Percentiles rank a stretch among this genome's conserved stretches.
Evolutionary conservation across 1,140 invertebrate species (phyloP).

Genomic region (Pogonomyrmex barbatus): DNA sequence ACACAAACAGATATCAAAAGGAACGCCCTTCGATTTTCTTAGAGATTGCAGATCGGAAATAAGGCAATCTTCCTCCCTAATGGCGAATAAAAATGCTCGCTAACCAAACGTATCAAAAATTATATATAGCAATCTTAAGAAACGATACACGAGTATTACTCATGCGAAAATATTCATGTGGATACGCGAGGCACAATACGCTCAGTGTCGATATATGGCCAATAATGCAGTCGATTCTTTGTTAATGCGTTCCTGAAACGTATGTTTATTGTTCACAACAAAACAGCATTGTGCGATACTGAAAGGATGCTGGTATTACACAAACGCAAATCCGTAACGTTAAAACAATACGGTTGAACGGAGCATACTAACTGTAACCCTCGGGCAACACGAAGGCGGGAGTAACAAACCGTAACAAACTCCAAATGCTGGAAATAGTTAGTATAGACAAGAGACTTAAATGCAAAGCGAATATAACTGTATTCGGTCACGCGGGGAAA

Average conservation of each 20-base stretch:
- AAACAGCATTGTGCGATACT: slow-evolving; percentile 33
- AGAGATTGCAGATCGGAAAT: slow-evolving; percentile 14
- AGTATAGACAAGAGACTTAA: slow-evolving; percentile 53
- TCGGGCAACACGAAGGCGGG: background rate
- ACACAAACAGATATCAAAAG: slow-evolving; percentile 51
- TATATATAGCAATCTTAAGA: background rate
- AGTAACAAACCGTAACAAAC: slow-evolving; percentile 52
- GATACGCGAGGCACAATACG: background rate
- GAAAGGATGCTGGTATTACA: slow-evolving; percentile 48
- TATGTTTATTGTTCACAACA: slow-evolving; percentile 45
- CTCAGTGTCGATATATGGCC: background rate
- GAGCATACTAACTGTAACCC: slow-evolving; percentile 29
- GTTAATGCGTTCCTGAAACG: slow-evolving; percentile 17
- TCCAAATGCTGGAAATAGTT: slow-evolving; percentile 32
- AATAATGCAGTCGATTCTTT: slow-evolving; percentile 42
- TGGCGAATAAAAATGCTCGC: background rate
- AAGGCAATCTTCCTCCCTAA: background rate
- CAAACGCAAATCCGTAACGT: slow-evolving; percentile 46
- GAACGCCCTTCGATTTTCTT: slow-evolving; percentile 30
- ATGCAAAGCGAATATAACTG: slow-evolving; percentile 51
- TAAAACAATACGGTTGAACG: slow-evolving; percentile 55
- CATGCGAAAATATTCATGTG: background rate
- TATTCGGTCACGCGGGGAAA: slow-evolving; percentile 18
- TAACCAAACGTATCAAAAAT: background rate
- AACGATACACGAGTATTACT: background rate